Evolutionary conservation across 2,888 invertebrate genomes (phyloP), one percentile per base, ranked within the genome.

Genomic region (Erpobdella octoculata): DNA sequence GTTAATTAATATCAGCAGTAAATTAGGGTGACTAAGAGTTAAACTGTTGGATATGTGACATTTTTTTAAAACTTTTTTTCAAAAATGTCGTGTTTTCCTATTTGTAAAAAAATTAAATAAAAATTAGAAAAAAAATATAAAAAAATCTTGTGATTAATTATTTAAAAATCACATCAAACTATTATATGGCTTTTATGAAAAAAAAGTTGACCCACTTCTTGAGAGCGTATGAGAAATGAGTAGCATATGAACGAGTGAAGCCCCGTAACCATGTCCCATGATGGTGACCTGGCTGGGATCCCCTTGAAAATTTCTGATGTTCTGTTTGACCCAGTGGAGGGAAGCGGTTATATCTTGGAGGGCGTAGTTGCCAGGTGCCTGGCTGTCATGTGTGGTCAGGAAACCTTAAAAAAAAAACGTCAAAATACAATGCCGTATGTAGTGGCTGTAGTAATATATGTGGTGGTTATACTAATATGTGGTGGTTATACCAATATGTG

Each of bases 281-380:
- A 97, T 86, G 0, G 96, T 96, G 70, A 98, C 92, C 80, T 91
- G 90, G 67, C 88, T 88, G 33, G 93, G 90, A 85, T 97, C 94
- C 1, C 97, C 97, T 71, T 94, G 94, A 83, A 98, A 97, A 74
- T 91, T 88, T 6, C 89, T 91, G 73, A 97, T 92, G 84, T 96
- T 95, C 82, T 93, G 92, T 81, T 93, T 91, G 73, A 97, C 89
- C 96, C 96, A 97, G 80, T 94, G 93, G 64, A 98, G 86, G 0
- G 95, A 95, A 0, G 94, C 95, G 82, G 94, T 91, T 85, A 94
- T 93, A 86, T 96, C 97, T 90, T 95, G 93, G 75, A 97, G 87
- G 0, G 96, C 97, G 83, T 94, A 95, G 87, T 97, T 98, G 38
- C 86, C 86, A 0, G 74, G 73, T 8, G 76, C 76, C 18, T 79